phyloP scores from a whole-genome alignment of 2,888 invertebrate species.

The Petrophora chlorosata region DNA sequence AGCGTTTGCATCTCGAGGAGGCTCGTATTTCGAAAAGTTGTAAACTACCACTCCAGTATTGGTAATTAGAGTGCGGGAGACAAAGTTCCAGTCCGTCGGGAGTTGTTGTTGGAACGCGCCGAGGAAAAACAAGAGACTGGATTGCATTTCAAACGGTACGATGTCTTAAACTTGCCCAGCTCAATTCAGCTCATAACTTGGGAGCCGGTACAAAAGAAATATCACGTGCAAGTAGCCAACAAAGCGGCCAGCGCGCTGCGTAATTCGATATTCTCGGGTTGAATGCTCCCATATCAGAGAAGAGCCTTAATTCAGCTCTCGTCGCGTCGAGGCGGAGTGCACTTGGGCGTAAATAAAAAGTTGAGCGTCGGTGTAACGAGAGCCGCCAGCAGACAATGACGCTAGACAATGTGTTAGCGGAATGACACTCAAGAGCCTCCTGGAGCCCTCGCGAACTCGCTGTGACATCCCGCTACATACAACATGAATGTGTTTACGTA shows the following conservation, averaged over 20 bases:
- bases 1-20: conserved; percentile 40
- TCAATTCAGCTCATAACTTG: conserved; percentile 32
- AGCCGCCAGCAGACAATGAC: conserved; percentile 69
- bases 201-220: conserved; percentile 60
- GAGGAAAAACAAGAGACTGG: conserved; percentile 29
- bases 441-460: conserved; percentile 60
- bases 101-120: conserved; percentile 28
- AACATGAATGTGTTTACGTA: conserved; percentile 10
- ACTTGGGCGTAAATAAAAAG: conserved; percentile 83
- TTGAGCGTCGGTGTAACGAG: conserved; percentile 77
- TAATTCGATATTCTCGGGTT: conserved; percentile 81
- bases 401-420: conserved; percentile 78
- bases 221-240: conserved; percentile 79
- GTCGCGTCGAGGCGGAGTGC: conserved; percentile 71
- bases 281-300: conserved; percentile 82
- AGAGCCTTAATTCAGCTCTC: conserved; percentile 81
- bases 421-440: conserved; percentile 71
- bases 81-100: conserved; percentile 29
- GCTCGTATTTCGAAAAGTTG: conserved; percentile 43
- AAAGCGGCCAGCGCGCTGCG: conserved; percentile 77
- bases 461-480: conserved; percentile 34
- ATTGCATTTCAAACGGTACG: conserved; percentile 37
- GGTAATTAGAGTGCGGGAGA: conserved; percentile 40
- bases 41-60: conserved; percentile 35
- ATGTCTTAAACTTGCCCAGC: conserved; percentile 22